Evolutionary conservation across 2,113 vertebrate genomes (phyloP), one percentile per base, ranked within the genome.

Genomic region (Trichechus manatus): DNA sequence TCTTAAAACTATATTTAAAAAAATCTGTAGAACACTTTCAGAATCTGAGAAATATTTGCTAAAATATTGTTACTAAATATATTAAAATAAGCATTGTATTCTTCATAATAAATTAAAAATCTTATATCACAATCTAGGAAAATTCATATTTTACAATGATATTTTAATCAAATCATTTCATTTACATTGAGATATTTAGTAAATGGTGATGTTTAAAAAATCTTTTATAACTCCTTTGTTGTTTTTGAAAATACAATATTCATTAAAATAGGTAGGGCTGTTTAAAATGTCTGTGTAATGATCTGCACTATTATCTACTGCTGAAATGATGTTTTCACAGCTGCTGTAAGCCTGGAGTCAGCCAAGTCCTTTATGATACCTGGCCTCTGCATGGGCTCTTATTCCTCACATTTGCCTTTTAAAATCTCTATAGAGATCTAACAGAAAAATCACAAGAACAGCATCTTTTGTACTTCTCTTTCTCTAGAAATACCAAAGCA

Each of bases 401-500:
- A 93, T 93, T 96, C 79, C 89, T 53, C 96, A 93, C 93, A 91
- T 95, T 80, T 92, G 77, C 94, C 88, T 97, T 98, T 97, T 75
- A 94, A 97, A 91, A 88, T 79, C 42, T 97, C 93, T 95, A 36
- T 59, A 94, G 93, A 97, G 96, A 97, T 97, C 95, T 94, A 96
- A 97, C 77, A 94, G 84, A 85, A 94, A 97, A 93, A 94, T 96
- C 96, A 97, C 22, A 97, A 96, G 96, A 84, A 93, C 29, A 82
- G 92, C 63, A 94, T 96, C 96, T 97, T 98, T 98, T 95, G 92
- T 97, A 92, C 56, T 94, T 92, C 36, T 89, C 88, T 93, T 95
- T 96, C 78, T 97, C 74, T 96, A 78, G 63, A 97, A 98, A 97
- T 95, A 95, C 93, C 78, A 96, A 97, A 98, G 96, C 92, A 97